Evolutionary conservation across 2,113 vertebrate species (phyloP).

Genomic region (Anseranas semipalmata): DNA sequence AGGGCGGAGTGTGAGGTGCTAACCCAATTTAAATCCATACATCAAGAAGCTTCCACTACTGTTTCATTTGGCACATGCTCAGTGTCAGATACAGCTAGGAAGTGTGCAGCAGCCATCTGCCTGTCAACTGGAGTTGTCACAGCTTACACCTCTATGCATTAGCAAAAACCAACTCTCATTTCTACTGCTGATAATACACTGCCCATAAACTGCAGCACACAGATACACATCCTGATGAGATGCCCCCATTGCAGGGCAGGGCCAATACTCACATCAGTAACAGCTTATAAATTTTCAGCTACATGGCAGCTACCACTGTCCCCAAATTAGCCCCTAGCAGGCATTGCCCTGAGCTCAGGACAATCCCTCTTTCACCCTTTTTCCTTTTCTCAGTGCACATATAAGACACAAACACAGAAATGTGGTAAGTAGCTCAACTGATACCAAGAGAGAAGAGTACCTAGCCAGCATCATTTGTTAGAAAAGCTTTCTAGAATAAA

Average conservation of each 20-base stretch:
- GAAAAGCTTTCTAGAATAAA: neutral
- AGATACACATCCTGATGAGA: fast-evolving
- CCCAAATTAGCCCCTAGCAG: neutral
- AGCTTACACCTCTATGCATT: neutral
- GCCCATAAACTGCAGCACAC: neutral
- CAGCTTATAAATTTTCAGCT: neutral
- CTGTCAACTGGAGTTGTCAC: neutral
- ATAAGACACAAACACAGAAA: neutral
- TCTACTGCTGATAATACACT: too few species aligned
- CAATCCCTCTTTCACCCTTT: neutral
- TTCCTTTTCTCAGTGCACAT: neutral
- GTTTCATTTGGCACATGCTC: neutral
- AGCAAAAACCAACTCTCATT: neutral
- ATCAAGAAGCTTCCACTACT: neutral
- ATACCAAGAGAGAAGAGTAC: neutral
- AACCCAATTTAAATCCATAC: neutral
- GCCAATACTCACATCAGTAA: neutral
- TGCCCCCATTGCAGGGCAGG: neutral
- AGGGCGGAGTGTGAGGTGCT: neutral
- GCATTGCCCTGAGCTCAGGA: neutral
- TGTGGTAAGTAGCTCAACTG: fast-evolving
- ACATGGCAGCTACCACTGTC: fast-evolving
- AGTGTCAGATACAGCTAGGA: neutral
- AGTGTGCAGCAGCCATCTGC: neutral
- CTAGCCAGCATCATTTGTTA: neutral